Evolutionary conservation across 2,888 invertebrate species (phyloP), one percentile per base, ranked within the genome.

Genomic region (Torymus aiolomorphi): DNA sequence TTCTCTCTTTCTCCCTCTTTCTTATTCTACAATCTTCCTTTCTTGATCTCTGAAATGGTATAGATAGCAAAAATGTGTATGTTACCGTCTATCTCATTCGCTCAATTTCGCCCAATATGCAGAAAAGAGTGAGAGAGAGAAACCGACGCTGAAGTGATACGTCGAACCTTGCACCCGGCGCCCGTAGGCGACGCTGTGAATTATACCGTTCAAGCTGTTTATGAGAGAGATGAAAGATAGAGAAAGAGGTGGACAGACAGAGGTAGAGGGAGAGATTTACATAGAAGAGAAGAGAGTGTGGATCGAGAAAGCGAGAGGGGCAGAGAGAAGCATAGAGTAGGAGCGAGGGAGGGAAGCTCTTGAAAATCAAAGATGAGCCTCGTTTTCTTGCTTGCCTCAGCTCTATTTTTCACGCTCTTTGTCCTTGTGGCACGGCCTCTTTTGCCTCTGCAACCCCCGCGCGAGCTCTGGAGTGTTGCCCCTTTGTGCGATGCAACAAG

Each of bases 401-500:
- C 51, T 42, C 42, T 42, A 42, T 42, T 42, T 42, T 42, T 42
- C 42, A 8, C 42, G 42, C 42, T 42, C 42, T 8, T 42, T 42
- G 42, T 42, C 42, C 42, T 42, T 42, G 42, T 42, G 42, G 2
- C 75, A 54, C 20, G 24, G 10, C 14, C 54, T 69, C 5, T 54
- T 76, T 20, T 66, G 16, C 20, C 59, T 16, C 24, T 61, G 12
- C 20, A n/a, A 24, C 70, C 69, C 81, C 65, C 71, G 56, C 79
- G 57, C 74, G 51, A 11, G 8, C 52, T 75, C 67, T 62, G 31
- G 54, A n/a, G 63, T 62, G 79, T 57, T 56, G 62, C 74, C 78
- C 42, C 78, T 80, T 82, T 77, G 70, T 81, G 62, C 18, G 78
- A 1, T 81, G 86, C 86, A 86, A 86, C 86, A 86, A 86, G 86